Evolutionary conservation across 1,140 invertebrate species (phyloP).

Genomic region (Penaeus japonicus): DNA sequence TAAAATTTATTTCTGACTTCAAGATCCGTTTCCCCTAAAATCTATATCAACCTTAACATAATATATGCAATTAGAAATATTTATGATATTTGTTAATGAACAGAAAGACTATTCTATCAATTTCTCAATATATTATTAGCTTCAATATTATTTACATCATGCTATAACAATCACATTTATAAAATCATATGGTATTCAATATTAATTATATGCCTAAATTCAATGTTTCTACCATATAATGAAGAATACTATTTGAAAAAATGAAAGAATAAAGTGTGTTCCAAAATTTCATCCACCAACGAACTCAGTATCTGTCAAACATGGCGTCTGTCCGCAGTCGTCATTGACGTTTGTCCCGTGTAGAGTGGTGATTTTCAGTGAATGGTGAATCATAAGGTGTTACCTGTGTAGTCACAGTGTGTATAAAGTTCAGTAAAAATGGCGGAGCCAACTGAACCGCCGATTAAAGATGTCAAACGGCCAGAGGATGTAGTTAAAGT

Average conservation of each 20-base stretch:
- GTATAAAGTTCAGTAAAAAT: constrained; percentile 52
- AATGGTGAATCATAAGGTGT: constrained; percentile 55
- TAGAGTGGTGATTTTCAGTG: constrained; percentile 52
- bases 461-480: constrained; percentile 65
- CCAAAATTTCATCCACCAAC: neutral
- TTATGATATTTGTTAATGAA: too few relatives aligned
- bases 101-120: neutral
- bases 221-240: neutral
- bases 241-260: too few relatives aligned
- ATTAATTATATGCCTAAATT: neutral
- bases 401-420: constrained; percentile 44
- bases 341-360: constrained; percentile 54
- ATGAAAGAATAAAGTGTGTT: neutral
- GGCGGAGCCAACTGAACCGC: constrained; percentile 54
- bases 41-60: too few relatives aligned
- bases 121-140: neutral
- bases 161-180: too few relatives aligned
- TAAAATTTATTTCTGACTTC: too few relatives aligned
- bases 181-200: neutral
- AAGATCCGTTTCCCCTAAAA: too few relatives aligned
- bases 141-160: neutral
- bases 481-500: constrained; percentile 76
- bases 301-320: constrained; percentile 58
- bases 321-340: constrained; percentile 57
- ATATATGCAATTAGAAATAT: too few relatives aligned